These are phyloP conservation scores for Percina caprodes DNA, from an alignment of 2,113 vertebrate species.

Conservation along the genomic window DNA sequence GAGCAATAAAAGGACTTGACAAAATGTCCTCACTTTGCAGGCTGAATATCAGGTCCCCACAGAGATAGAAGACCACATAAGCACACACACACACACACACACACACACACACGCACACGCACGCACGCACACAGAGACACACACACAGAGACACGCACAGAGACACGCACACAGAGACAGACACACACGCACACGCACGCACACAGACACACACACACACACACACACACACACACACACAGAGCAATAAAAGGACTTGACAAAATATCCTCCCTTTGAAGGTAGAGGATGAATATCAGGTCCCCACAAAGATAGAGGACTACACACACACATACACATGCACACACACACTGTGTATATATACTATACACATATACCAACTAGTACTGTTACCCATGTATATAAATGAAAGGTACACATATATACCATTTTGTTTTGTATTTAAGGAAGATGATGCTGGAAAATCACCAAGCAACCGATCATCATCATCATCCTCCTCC, in stretches of 20 bases:
- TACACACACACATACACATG: background rate
- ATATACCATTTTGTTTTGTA: background rate
- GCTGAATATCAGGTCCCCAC: background rate
- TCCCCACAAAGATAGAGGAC: background rate
- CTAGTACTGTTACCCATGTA: slow-evolving; percentile 12
- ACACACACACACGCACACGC: background rate
- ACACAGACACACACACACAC: background rate
- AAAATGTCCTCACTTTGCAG: background rate
- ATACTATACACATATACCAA: slow-evolving; percentile 28
- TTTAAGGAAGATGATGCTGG: background rate
- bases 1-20: too few relatives aligned
- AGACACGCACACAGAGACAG: slow-evolving; percentile 1
- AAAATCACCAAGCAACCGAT: background rate
- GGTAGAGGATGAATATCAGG: background rate
- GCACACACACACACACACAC: background rate
- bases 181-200: background rate
- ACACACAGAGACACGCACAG: background rate
- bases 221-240: background rate
- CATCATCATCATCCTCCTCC: background rate
- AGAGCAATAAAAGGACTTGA: too few relatives aligned
- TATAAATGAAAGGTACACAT: slow-evolving; percentile 3
- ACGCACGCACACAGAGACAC: background rate
- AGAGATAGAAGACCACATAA: background rate
- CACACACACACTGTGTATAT: slow-evolving; percentile 10
- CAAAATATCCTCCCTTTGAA: background rate